Evolutionary conservation across 1,140 invertebrate species (phyloP), one percentile per base, ranked within the genome.

Genomic region (Drosophila nebulosa): DNA sequence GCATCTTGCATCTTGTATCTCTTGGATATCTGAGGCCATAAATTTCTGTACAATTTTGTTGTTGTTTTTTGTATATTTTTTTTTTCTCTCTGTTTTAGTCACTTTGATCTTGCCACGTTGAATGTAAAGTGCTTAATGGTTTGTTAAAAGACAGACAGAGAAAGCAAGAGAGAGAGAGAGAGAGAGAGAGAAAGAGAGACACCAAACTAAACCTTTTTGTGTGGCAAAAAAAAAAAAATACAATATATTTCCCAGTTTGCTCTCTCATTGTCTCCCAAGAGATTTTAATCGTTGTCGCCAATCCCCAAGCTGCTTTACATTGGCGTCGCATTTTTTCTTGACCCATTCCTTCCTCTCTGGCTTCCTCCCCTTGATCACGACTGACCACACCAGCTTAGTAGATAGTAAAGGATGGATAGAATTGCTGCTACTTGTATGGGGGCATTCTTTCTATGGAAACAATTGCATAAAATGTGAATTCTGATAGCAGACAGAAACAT

Each of bases 281-380:
- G 83, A 88, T 88, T 88, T 88, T 88, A 88, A 88, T 88, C 83
- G 84, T 86, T 86, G 81, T 86, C 83, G 83, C 83, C 84, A 74
- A 35, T 35, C 56, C 35, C 56, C 56, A 58, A 67, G 78, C 78
- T 86, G 81, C 81, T 85, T 85, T 85, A 85, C 80, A 85, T 85
- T 85, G 80, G 81, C 83, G 83, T 88, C 74, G 81, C 83, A 81
- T 85, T 86, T 77, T 79, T 78, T 69, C 30, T 32, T 32, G 30
- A 32, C 30, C 30, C 10, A 32, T 32, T 32, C 30, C 30, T 12
- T 58, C 50, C 32, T 63, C 52, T 66, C 61, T 64, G 61, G 62
- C 60, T 3, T 68, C 65, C 66, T 73, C 78, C 81, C 81, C 81
- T 86, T 78, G 81, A 86, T 86, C 81, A 86, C 83, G 81, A 86